Base-by-base conservation (phyloP, 1,140 invertebrate genomes). In the Delia radicum region DNA sequence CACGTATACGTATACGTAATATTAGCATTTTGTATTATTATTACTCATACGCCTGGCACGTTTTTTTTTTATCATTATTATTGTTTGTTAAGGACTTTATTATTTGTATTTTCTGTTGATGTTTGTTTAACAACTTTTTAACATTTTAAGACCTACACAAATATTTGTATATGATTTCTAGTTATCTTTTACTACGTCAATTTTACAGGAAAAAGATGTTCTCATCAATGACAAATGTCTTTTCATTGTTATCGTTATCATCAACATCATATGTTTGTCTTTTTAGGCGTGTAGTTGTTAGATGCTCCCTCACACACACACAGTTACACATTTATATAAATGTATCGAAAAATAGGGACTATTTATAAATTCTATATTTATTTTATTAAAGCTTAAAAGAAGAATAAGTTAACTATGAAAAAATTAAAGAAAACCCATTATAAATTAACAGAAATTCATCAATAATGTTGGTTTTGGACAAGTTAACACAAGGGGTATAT, bases 111-210 rank as follows among this genome's bases (percentile, higher is more conserved):
- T 2, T 18, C 8, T 33, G 29, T 37, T 69, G 29, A 37, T 69
- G 31, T 69, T 69, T 69, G 65, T 69, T 69, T 37, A 69, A 69
- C 65, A 69, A 69, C 65, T 69, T 69, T 69, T 69, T 69, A 69
- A 69, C 65, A 33, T 69, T 69, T 69, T 28, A 69, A 69, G 65
- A 33, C 65, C 65, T 33, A 33, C 24, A 26, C 31, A 69, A 69
- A 69, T 69, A 69, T 69, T 69, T 69, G 21, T 69, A 33, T 33
- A 69, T 33, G 65, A 69, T 69, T 69, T 69, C 65, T 69, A 33
- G 28, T 69, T 69, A 69, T 69, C 65, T 7, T 69, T 69, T 8
- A 10, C 7, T 42, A 8, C 48, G 24, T 55, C n/a, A 3, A 7
- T 55, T 48, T 55, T 21, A 7, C 21, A 21, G 48, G 3, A 55